Conservation (phyloP, 1,140 invertebrate species). For the Pachyrhynchus sulphureomaculatus region DNA sequence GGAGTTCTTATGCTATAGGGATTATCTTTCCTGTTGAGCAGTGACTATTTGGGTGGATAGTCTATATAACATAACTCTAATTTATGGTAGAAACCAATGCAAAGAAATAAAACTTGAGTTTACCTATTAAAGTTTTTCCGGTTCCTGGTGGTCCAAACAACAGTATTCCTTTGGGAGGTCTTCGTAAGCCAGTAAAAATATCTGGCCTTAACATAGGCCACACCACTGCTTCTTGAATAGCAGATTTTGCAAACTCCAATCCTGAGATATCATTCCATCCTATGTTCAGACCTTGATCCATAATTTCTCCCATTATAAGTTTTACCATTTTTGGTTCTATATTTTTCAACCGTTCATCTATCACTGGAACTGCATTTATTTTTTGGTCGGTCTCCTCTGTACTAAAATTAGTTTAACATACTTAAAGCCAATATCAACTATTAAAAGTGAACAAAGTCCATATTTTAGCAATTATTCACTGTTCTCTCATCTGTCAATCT, state of each 20-base stretch:
- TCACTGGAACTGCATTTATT: conserved; percentile 43
- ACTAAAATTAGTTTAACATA: not conserved
- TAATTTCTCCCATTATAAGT: conserved; percentile 90
- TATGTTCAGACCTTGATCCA: conserved; percentile 76
- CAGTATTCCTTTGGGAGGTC: conserved; percentile 91
- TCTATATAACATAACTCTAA: too few species aligned
- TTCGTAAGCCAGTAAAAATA: conserved; percentile 88
- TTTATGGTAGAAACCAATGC: too few species aligned
- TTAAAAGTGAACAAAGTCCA: too few species aligned
- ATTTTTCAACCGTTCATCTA: conserved; percentile 74
- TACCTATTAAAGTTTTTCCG: conserved; percentile 85
- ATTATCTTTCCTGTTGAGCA: too few species aligned
- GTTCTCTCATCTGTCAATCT: too few species aligned
- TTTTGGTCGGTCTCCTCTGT: conserved; percentile 21
- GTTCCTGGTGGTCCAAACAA: conserved; percentile 95
- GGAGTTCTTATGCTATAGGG: too few species aligned
- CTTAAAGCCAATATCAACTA: too few species aligned
- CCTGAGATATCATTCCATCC: conserved; percentile 94
- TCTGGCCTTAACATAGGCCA: conserved; percentile 91
- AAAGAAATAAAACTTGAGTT: too few species aligned
- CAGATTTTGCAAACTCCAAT: conserved; percentile 85
- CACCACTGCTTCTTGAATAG: conserved; percentile 92
- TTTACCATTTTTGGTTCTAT: conserved; percentile 92
- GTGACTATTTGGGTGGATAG: too few species aligned
- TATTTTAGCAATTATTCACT: too few species aligned